A percentile compares a stretch with the other conserved stretches of the same genome.
phyloP scores from a whole-genome alignment of 1,140 invertebrate species.

The Mamestra configurata region DNA sequence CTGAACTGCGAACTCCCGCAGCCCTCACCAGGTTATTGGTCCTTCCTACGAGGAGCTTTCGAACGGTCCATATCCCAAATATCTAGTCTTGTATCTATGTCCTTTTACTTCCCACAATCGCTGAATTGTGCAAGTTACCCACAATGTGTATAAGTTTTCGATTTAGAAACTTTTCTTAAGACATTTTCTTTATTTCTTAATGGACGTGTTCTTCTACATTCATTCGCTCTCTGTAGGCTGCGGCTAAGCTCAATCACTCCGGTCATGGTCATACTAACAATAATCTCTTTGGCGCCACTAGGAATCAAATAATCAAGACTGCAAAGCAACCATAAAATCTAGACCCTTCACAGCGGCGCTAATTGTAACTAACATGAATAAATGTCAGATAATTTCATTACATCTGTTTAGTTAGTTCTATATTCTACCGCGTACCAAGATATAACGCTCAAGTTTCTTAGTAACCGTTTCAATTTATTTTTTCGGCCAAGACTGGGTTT shows the following conservation, averaged over 20 bases:
- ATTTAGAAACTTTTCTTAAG: no score
- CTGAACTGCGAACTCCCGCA: no score
- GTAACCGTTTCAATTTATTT: neutral
- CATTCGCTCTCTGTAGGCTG: neutral
- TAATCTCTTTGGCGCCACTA: slow-evolving; percentile 3
- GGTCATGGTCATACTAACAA: neutral
- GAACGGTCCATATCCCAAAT: no score
- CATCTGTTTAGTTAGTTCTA: neutral
- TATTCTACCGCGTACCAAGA: neutral
- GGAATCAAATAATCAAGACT: neutral
- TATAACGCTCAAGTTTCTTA: neutral
- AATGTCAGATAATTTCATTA: neutral
- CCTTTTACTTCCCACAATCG: no score
- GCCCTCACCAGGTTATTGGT: no score
- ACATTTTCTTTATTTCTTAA: no score
- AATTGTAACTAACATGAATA: neutral
- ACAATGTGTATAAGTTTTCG: no score
- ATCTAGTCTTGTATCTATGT: no score
- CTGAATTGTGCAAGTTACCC: no score
- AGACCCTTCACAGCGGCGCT: neutral
- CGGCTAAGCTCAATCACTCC: neutral
- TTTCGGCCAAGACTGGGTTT: neutral
- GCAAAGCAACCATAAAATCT: neutral
- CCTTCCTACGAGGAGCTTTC: no score
- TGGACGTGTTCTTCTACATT: neutral